phyloP scores from a whole-genome alignment of 1,140 invertebrate species.

The Heliothis virescens region DNA sequence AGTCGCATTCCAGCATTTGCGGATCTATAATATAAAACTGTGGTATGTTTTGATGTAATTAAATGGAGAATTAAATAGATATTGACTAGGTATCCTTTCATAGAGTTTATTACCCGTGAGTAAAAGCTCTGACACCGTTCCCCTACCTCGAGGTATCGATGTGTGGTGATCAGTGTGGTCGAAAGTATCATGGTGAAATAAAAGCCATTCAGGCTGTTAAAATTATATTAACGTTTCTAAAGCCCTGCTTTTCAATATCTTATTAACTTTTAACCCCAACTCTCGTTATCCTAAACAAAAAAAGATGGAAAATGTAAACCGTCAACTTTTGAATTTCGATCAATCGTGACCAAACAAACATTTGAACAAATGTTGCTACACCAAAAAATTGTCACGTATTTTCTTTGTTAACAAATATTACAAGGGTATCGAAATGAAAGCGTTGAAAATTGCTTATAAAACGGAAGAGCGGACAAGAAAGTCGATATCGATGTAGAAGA shows the following conservation, averaged over 20 bases:
- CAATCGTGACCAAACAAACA: slow-evolving; percentile 34
- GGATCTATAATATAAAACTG: slow-evolving; percentile 40
- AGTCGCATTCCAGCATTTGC: slow-evolving; percentile 48
- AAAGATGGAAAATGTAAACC: neutral
- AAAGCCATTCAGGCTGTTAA: no score
- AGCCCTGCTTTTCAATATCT: no score
- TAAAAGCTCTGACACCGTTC: no score
- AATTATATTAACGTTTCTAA: no score
- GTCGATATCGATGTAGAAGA: slow-evolving; percentile 57
- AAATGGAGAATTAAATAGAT: no score
- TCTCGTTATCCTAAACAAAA: neutral
- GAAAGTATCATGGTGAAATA: no score
- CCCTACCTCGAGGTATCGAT: no score
- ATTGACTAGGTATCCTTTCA: no score
- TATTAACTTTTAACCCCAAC: neutral
- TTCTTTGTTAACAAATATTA: slow-evolving; percentile 70
- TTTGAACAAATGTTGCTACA: slow-evolving; percentile 30
- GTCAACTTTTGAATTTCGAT: slow-evolving; percentile 32
- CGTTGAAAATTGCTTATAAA: slow-evolving; percentile 74
- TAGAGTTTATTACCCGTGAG: no score
- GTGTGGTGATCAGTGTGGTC: no score
- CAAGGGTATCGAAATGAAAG: slow-evolving; percentile 69
- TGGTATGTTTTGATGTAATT: no score
- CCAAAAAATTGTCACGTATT: slow-evolving; percentile 63
- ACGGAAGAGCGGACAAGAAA: slow-evolving; percentile 74